These are phyloP conservation scores for Caenorhabditis virilis DNA, from an alignment of 2,888 invertebrate species.

Conservation along the genomic window DNA sequence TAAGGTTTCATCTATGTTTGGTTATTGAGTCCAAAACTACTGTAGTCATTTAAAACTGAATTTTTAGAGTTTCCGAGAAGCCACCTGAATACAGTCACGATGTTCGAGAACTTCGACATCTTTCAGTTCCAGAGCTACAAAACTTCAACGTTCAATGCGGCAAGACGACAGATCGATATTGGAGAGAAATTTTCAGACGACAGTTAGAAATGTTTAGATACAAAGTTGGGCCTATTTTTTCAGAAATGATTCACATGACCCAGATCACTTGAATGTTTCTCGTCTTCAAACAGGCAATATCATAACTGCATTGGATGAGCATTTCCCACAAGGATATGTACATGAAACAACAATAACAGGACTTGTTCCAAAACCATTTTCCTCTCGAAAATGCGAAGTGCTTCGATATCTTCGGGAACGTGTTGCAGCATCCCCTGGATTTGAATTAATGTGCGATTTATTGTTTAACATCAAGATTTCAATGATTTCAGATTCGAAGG, in stretches of 20 bases:
- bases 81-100: conserved; percentile 11
- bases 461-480: background rate
- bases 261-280: conserved; percentile 33
- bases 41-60: background rate
- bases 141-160: conserved; percentile 14
- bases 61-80: conserved; percentile 1
- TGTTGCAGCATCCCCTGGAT: conserved; percentile 9
- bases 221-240: background rate
- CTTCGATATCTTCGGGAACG: conserved; percentile 29
- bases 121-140: conserved; percentile 18
- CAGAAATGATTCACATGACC: conserved; percentile 29
- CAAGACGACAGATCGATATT: conserved; percentile 30
- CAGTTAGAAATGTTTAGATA: conserved; percentile 8
- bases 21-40: too few species aligned
- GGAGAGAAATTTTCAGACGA: conserved; percentile 32
- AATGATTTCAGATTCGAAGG: conserved; percentile 5
- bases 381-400: conserved; percentile 28
- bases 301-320: conserved; percentile 24
- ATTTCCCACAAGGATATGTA: conserved; percentile 24
- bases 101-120: conserved; percentile 18
- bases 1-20: too few species aligned
- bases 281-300: conserved; percentile 27
- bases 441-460: conserved; percentile 12
- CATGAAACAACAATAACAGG: conserved; percentile 25
- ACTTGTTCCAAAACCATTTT: conserved; percentile 24